A percentile compares a stretch with the other conserved stretches of the same genome.
phyloP scores from a whole-genome alignment of 2,888 invertebrate genomes.

The Salticus scenicus region DNA sequence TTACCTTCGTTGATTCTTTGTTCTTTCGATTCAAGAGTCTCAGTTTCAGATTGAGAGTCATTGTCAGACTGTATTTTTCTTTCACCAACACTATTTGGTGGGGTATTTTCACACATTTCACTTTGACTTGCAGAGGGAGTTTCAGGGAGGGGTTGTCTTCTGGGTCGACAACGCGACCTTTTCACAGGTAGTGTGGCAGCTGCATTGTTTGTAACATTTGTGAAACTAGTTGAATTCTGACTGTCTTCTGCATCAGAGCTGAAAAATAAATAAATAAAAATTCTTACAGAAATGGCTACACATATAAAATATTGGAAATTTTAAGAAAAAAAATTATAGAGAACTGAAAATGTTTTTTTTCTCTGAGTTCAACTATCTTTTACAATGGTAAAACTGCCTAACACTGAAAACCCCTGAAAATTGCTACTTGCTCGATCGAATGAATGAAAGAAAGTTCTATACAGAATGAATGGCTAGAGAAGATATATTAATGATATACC shows the following conservation, averaged over 20 bases:
- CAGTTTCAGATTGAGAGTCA: constrained; percentile 23
- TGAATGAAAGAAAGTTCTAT: too few relatives aligned
- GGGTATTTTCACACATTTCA: constrained; percentile 57
- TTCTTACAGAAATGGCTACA: too few relatives aligned
- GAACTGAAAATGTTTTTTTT: too few relatives aligned
- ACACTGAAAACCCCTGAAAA: too few relatives aligned
- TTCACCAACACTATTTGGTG: constrained; percentile 42
- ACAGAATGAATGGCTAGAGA: too few relatives aligned
- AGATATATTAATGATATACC: too few relatives aligned
- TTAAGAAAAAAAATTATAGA: too few relatives aligned
- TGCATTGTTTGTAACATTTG: neutral
- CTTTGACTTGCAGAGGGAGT: constrained; percentile 9
- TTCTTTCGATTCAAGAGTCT: constrained; percentile 30
- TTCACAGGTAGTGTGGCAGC: neutral
- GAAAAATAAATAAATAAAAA: too few relatives aligned
- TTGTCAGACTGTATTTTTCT: constrained; percentile 16
- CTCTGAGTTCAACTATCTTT: too few relatives aligned
- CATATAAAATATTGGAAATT: too few relatives aligned
- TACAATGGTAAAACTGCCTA: too few relatives aligned
- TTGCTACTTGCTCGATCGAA: too few relatives aligned
- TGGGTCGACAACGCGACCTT: constrained; percentile 42
- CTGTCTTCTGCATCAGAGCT: constrained; percentile 38
- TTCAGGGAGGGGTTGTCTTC: constrained; percentile 3
- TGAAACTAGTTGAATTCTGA: constrained; percentile 2
- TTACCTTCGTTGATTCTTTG: constrained; percentile 44